phyloP scores from a whole-genome alignment of 2,113 vertebrate species.

The Aleadryas rufinucha region DNA sequence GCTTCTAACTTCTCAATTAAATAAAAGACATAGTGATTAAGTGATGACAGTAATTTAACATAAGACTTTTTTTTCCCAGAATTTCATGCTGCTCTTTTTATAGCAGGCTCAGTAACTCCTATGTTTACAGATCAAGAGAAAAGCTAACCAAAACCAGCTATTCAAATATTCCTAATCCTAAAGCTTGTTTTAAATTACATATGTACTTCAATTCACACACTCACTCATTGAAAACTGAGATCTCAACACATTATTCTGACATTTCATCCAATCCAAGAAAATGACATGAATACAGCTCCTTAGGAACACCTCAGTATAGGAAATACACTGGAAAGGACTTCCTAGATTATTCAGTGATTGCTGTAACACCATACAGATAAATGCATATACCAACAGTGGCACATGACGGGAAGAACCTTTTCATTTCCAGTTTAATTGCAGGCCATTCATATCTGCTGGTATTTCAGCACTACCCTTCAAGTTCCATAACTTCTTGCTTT shows the following conservation, averaged over 20 bases:
- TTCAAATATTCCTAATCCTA: background rate
- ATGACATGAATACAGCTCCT: background rate
- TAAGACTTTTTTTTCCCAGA: background rate
- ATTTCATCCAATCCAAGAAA: background rate
- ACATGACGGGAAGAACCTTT: background rate
- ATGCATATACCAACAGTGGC: accelerated
- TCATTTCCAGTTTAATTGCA: background rate
- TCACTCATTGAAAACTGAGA: background rate
- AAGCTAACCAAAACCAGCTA: slow-evolving; percentile 14
- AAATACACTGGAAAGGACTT: background rate
- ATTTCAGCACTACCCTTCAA: background rate
- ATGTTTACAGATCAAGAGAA: background rate
- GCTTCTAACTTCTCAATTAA: background rate
- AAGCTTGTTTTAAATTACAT: background rate
- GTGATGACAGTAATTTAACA: background rate
- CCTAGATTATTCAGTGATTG: background rate
- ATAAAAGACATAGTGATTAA: background rate
- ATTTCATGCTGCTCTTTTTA: background rate
- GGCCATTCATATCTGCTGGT: background rate
- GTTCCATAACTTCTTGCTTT: background rate
- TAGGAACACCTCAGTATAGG: background rate
- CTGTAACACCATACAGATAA: background rate
- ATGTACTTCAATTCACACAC: background rate
- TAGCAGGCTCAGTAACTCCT: background rate
- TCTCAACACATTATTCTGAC: background rate